Conservation (phyloP, 2,888 invertebrate genomes). For the Subacronicta megacephala region DNA sequence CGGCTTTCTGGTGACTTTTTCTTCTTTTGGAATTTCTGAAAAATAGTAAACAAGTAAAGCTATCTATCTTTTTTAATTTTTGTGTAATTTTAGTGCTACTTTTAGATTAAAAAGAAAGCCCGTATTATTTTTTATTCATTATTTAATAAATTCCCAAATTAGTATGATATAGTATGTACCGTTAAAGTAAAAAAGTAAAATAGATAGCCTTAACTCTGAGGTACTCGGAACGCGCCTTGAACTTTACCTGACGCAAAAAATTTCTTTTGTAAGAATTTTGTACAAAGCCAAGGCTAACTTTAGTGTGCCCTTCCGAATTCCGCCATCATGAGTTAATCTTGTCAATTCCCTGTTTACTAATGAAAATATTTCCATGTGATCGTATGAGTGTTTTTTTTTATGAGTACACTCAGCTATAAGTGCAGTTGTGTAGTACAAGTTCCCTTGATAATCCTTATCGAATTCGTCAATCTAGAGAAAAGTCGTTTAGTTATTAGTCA, state of each 20-base stretch:
- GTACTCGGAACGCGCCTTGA: not conserved
- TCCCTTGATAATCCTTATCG: not conserved
- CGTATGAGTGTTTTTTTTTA: not conserved
- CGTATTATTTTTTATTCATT: not conserved
- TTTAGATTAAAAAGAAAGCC: not conserved
- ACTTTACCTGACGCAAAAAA: no score
- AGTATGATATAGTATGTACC: not conserved
- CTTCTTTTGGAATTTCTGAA: not conserved
- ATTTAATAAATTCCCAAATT: not conserved
- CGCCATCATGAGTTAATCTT: not conserved
- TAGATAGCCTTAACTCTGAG: not conserved
- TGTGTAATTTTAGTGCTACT: not conserved
- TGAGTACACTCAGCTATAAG: not conserved
- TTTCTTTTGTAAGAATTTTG: not conserved
- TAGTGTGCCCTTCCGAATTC: not conserved
- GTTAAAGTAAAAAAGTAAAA: not conserved
- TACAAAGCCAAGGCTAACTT: not conserved
- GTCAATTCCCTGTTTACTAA: not conserved
- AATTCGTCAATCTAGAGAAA: not conserved
- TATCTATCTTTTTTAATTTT: not conserved
- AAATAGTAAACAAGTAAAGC: not conserved
- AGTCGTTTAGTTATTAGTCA: not conserved
- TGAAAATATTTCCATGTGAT: not conserved
- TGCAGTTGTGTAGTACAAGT: not conserved
- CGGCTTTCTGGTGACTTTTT: not conserved